Base-by-base conservation (phyloP, 2,888 invertebrate genomes). In the Diarsia mendica region DNA sequence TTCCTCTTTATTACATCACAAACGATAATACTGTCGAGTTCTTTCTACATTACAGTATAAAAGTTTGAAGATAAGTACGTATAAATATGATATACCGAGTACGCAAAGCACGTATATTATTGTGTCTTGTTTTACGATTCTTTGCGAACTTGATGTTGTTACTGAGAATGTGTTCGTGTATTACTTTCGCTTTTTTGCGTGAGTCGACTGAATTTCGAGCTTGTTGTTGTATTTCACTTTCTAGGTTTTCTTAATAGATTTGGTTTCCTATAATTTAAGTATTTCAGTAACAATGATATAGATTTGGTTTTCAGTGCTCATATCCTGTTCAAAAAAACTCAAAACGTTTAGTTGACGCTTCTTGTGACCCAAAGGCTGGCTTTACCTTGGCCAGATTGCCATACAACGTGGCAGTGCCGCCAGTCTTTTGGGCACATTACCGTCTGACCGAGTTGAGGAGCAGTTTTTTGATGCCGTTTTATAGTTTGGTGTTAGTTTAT, bases 51-150 rank as follows among this genome's bases (percentile, higher is more conserved):
- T 51, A 65, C 53, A 48, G 46, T 15, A 65, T 60, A 60, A 65
- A 80, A 80, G 33, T 67, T 76, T 28, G 49, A 46, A 55, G 33
- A 60, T 65, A 58, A 67, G 70, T 46, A 75, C 70, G 66, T 77
- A 85, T 79, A 77, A 80, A 76, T 70, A 87, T 79, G 72, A 81
- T 75, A 75, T 72, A 82, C 63, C 13, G 75, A 67, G 64, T 85
- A 67, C 83, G 49, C 67, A 67, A 66, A 70, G 39, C 48, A 61
- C 64, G 63, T 80, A 55, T 69, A 60, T 72, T 81, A 83, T 67
- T 67, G 51, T 77, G 69, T 72, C 65, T 65, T 61, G 6, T 80
- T 83, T 83, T 81, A 81, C 39, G 77, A 72, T 60, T 72, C 46
- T 65, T 72, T 11, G 63, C 44, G n/a, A 58, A 76, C 15, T 75